These are phyloP conservation scores for Mesorhabditis sp. DNA, from an alignment of 2,888 invertebrate genomes.

Conservation along the genomic window DNA sequence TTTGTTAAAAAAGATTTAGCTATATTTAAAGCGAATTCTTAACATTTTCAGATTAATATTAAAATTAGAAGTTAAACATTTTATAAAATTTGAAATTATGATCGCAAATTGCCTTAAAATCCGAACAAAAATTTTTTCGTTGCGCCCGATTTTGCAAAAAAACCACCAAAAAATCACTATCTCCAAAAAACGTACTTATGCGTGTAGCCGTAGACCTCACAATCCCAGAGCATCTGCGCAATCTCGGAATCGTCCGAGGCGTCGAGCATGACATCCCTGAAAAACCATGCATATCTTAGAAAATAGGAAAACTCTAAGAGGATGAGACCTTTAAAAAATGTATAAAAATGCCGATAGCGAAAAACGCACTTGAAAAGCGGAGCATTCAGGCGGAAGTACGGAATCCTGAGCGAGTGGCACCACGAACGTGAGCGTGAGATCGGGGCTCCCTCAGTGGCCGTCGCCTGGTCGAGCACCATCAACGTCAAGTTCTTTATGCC, in stretches of 20 bases:
- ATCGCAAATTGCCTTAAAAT: too few relatives aligned
- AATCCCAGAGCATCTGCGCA: slow-evolving; percentile 55
- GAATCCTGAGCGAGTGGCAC: slow-evolving; percentile 81
- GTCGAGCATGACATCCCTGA: slow-evolving; percentile 47
- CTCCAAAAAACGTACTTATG: slow-evolving; percentile 20
- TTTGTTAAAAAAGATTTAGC: not conserved
- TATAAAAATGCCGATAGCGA: not conserved
- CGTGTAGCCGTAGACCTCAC: slow-evolving; percentile 46
- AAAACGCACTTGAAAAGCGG: slow-evolving; percentile 68
- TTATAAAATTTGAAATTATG: too few relatives aligned
- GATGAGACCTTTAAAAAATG: not conserved
- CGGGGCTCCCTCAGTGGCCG: slow-evolving; percentile 84
- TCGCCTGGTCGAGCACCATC: slow-evolving; percentile 88
- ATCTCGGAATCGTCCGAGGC: slow-evolving; percentile 47
- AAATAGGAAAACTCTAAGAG: not conserved
- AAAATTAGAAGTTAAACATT: too few relatives aligned
- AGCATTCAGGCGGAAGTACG: slow-evolving; percentile 78
- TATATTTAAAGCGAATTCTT: not conserved
- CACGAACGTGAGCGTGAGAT: slow-evolving; percentile 88
- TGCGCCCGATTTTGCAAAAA: not conserved
- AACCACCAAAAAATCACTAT: not conserved
- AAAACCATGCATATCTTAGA: not conserved
- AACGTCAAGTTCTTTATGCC: slow-evolving; percentile 79
- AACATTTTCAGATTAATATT: too few relatives aligned
- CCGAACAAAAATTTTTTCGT: too few relatives aligned